Evolutionary conservation across 2,797 vertebrate genomes (phyloP).

Genomic region (Cebuella pygmaea): DNA sequence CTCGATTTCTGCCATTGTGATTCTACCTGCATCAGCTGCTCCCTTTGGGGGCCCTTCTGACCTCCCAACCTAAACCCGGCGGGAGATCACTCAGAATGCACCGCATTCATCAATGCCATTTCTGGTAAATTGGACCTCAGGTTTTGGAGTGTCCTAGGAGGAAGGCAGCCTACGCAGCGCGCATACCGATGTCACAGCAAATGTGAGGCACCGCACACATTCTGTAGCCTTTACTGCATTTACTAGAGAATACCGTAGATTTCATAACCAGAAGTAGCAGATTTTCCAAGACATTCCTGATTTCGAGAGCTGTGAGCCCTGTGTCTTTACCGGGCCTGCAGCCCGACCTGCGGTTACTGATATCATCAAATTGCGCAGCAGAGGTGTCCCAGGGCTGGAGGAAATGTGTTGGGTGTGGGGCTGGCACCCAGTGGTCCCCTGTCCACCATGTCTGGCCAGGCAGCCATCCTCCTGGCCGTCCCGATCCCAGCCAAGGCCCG

Average conservation of each 20-base stretch:
- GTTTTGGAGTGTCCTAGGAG: constrained; percentile 60
- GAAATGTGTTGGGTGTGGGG: not conserved
- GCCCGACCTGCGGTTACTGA: not conserved
- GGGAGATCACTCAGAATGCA: constrained; percentile 36
- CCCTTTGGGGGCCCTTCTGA: constrained; percentile 43
- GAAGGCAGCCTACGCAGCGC: constrained; percentile 21
- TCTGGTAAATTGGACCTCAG: constrained; percentile 58
- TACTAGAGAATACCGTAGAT: not conserved
- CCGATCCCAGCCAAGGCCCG: not conserved
- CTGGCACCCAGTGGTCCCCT: not conserved
- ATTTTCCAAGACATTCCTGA: constrained; percentile 49
- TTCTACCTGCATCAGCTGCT: constrained; percentile 50
- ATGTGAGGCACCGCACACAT: not conserved
- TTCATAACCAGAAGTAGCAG: constrained; percentile 17
- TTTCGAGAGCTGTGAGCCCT: constrained; percentile 11
- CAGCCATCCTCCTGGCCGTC: not conserved
- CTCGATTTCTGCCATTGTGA: constrained; percentile 17
- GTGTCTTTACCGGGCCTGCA: not conserved
- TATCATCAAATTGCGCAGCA: not conserved
- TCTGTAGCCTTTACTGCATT: constrained; percentile 10
- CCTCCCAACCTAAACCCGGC: constrained; percentile 45
- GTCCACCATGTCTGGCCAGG: not conserved
- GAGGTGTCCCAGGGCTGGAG: not conserved
- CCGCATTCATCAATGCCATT: constrained; percentile 63
- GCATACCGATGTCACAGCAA: constrained; percentile 39